Conservation (phyloP, 2,888 invertebrate genomes). For the Megaustenia siamemsis region DNA sequence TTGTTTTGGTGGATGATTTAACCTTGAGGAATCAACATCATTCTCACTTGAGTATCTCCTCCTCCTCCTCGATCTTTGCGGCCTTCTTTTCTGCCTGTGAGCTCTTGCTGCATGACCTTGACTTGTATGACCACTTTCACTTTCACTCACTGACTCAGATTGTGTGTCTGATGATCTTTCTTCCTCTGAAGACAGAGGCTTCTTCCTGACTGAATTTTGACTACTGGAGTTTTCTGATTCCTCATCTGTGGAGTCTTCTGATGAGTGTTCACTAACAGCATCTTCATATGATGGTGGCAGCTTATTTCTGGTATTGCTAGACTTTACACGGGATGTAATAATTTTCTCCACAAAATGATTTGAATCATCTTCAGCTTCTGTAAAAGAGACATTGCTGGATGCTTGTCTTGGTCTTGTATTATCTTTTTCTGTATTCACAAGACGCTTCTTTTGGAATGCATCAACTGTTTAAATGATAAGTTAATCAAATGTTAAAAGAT, state of each 20-base stretch:
- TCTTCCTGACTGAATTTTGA: constrained; percentile 21
- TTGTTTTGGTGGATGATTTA: not conserved
- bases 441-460: constrained; percentile 27
- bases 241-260: constrained; percentile 46
- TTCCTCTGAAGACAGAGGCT: constrained; percentile 33
- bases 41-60: not conserved
- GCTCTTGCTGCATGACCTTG: constrained; percentile 34
- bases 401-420: constrained; percentile 24
- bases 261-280: constrained; percentile 47
- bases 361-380: constrained; percentile 67
- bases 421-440: constrained; percentile 28
- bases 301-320: not conserved
- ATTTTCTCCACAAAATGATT: constrained; percentile 68
- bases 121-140: not conserved
- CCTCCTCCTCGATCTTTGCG: constrained; percentile 12
- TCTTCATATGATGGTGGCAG: constrained; percentile 54
- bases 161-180: constrained; percentile 54
- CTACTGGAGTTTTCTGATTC: constrained; percentile 30
- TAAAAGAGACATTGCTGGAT: constrained; percentile 52
- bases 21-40: not conserved
- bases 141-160: constrained; percentile 52
- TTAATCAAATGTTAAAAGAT: too few species aligned
- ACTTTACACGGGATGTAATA: constrained; percentile 64
- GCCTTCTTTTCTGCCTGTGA: constrained; percentile 2
- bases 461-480: constrained; percentile 47